These are phyloP conservation scores for Sebastes steindachneri DNA, from an alignment of 2,797 vertebrate genomes.

Conservation along the genomic window DNA sequence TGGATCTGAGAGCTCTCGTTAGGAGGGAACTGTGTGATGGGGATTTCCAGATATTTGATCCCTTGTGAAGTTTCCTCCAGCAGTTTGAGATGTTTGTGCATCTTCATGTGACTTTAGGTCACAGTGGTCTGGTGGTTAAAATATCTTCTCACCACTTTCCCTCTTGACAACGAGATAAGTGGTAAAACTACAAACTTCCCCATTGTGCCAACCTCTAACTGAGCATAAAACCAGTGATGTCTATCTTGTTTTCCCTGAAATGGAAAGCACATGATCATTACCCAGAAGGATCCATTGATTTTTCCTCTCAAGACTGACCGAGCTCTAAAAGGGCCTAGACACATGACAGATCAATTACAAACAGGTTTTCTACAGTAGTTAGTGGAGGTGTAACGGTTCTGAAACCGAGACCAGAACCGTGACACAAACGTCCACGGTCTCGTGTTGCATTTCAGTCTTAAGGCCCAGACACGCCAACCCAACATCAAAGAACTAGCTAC, in stretches of 20 bases:
- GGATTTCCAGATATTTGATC: neutral
- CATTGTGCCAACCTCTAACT: neutral
- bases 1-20: neutral
- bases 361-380: neutral
- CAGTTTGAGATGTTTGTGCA: neutral
- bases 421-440: too few species aligned
- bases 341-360: neutral
- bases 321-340: neutral
- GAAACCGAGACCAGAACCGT: too few species aligned
- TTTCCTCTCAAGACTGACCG: neutral
- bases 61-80: neutral
- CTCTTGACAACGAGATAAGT: neutral
- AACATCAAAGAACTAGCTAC: too few species aligned
- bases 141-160: neutral
- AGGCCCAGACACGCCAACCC: too few species aligned
- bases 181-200: neutral
- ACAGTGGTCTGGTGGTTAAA: neutral
- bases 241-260: slow-evolving; percentile 9
- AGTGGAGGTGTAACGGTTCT: neutral
- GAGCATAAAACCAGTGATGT: neutral
- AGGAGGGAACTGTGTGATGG: neutral
- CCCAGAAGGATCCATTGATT: neutral
- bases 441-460: too few species aligned
- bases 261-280: slow-evolving; percentile 1
- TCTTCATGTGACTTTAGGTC: neutral